Evolutionary conservation across 2,888 invertebrate genomes (phyloP).

Genomic region (Nomada fabriciana): DNA sequence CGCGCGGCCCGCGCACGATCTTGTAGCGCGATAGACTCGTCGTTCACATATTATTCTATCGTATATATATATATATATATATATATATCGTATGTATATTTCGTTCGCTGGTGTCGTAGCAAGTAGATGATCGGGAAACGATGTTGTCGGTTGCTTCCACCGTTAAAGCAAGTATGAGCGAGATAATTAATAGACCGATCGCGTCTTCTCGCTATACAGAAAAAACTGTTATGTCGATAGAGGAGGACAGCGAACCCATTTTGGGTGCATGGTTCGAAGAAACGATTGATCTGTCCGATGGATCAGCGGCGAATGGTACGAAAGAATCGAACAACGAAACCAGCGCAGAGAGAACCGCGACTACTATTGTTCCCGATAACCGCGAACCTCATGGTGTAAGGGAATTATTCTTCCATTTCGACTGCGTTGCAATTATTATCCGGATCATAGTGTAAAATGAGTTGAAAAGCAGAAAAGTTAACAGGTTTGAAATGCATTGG

Average conservation of each 20-base stretch:
- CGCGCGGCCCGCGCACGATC: too few species aligned
- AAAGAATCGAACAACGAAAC: conserved; percentile 85
- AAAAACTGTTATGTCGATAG: conserved; percentile 84
- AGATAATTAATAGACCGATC: conserved; percentile 42
- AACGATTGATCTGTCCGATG: conserved; percentile 92
- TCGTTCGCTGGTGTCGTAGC: neutral
- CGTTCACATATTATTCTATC: too few species aligned
- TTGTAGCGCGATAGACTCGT: too few species aligned
- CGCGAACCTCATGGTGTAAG: conserved; percentile 91
- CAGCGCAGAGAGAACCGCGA: conserved; percentile 85
- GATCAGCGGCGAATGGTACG: conserved; percentile 86
- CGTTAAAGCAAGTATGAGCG: neutral
- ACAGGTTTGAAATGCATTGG: too few species aligned
- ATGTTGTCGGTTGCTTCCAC: neutral
- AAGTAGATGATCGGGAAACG: neutral
- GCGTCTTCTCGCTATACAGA: conserved; percentile 64
- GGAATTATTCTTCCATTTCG: conserved; percentile 25
- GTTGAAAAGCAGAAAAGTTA: neutral
- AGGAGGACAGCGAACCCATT: conserved; percentile 93
- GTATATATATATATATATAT: too few species aligned
- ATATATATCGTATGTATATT: neutral
- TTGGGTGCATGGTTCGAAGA: conserved; percentile 98
- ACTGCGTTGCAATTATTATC: neutral
- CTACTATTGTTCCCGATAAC: conserved; percentile 90
- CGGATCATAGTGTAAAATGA: too few species aligned